A percentile compares a stretch with the other conserved stretches of the same genome.
phyloP scores from a whole-genome alignment of 1,140 invertebrate species.

The Protaetia brevitarsis region DNA sequence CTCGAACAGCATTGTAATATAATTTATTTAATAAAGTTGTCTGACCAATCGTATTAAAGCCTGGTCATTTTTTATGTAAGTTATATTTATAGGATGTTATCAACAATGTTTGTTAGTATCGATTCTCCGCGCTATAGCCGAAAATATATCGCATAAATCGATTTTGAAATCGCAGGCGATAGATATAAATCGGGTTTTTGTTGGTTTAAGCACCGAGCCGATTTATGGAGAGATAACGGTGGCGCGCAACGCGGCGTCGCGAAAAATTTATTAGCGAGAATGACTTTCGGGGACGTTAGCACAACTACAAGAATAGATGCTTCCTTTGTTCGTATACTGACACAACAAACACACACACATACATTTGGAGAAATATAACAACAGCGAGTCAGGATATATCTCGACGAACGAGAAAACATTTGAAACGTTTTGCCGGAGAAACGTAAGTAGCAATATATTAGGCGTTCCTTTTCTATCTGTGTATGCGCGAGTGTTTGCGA shows the following conservation, averaged over 20 bases:
- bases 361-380: background rate
- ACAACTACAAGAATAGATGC: conserved; percentile 10
- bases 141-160: background rate
- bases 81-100: too few species aligned
- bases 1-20: too few species aligned
- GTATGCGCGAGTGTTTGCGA: background rate
- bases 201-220: background rate
- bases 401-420: background rate
- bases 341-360: background rate
- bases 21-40: too few species aligned
- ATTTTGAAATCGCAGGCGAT: background rate
- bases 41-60: too few species aligned
- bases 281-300: conserved; percentile 13
- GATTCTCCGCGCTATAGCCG: background rate
- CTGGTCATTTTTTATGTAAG: too few species aligned
- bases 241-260: background rate
- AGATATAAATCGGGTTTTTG: conserved; percentile 13
- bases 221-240: conserved; percentile 12
- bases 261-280: conserved; percentile 15
- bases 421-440: too few species aligned
- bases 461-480: too few species aligned
- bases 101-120: too few species aligned
- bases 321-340: conserved; percentile 9
- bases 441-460: conserved; percentile 16
- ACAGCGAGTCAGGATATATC: conserved; percentile 1